Base-by-base conservation (phyloP, 1,140 invertebrate genomes). In the Euura lappo region DNA sequence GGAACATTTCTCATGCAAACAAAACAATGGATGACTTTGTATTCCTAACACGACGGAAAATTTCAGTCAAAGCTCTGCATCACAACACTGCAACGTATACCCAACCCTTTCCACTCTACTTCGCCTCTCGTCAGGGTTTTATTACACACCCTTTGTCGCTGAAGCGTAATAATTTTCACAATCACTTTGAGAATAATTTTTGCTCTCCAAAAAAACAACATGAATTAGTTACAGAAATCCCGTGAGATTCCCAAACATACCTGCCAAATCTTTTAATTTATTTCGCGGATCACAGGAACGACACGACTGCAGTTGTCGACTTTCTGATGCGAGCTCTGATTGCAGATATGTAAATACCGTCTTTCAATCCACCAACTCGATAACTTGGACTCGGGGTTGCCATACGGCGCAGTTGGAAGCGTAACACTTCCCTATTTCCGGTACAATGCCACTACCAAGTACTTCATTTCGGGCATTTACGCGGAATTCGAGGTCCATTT, bases 1-100 rank as follows among this genome's bases (percentile, higher is more conserved):
- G 83, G 83, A 85, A 81, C 82, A 79, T 80, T 84, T 71, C 83
- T 82, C 83, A 80, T 81, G 82, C 77, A 78, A 80, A 77, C 77
- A 70, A 77, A 75, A 73, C 66, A 72, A 71, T 70, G 71, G 68
- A 75, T 70, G 79, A 10, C 65, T 60, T 60, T n/a, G 51, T 60
- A 60, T 60, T 60, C 13, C 6, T n/a, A n/a, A 60, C 51, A n/a
- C 5, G 51, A 6, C 13, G 51, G 51, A 60, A 60, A 60, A 60
- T 60, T 60, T 60, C 51, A n/a, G 51, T 60, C 51, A 60, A 60
- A 5, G 51, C 51, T 60, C 51, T 4, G 51, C 51, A n/a, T 60
- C 8, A 68, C 67, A 42, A 42, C 28, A 28, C 67, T 44, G 8
- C 11, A 42, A 68, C 6, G 6, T 28, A 42, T 11, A 44, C 66